phyloP scores from a whole-genome alignment of 2,797 vertebrate species.

The Cheracebus regulus region DNA sequence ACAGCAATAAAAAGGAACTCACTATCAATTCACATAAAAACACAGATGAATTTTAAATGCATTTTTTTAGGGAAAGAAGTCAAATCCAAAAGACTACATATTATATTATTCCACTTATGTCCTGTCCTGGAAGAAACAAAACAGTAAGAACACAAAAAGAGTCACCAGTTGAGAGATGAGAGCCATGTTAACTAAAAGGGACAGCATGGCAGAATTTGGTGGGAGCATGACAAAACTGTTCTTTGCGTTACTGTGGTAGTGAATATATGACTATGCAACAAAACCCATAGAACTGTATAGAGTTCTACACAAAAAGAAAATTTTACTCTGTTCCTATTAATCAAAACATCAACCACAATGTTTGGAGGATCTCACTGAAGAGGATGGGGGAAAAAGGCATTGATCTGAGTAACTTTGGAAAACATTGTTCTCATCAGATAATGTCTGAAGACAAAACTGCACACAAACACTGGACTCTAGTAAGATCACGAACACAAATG shows the following conservation, averaged over 20 bases:
- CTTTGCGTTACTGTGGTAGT: not conserved
- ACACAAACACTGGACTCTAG: not conserved
- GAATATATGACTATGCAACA: not conserved
- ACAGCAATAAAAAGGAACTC: not conserved
- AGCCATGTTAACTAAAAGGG: not conserved
- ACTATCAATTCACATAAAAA: not conserved
- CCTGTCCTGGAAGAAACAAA: not conserved
- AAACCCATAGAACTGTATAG: not conserved
- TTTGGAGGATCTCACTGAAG: not conserved
- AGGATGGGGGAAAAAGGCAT: not conserved
- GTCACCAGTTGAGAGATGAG: not conserved
- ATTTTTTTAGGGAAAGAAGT: not conserved
- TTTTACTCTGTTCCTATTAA: not conserved
- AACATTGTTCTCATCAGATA: not conserved
- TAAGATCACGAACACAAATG: not conserved
- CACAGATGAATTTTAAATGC: not conserved
- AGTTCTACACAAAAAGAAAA: not conserved
- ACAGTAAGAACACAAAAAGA: not conserved
- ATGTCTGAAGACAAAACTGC: not conserved
- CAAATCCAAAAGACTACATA: not conserved
- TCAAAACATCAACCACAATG: not conserved
- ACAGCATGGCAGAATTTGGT: not conserved
- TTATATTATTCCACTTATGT: not conserved
- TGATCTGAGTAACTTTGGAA: not conserved
- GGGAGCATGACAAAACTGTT: not conserved